Percentiles rank a stretch among this genome's conserved stretches.
phyloP scores from a whole-genome alignment of 2,113 vertebrate genomes.

The Limnothrissa miodon region DNA sequence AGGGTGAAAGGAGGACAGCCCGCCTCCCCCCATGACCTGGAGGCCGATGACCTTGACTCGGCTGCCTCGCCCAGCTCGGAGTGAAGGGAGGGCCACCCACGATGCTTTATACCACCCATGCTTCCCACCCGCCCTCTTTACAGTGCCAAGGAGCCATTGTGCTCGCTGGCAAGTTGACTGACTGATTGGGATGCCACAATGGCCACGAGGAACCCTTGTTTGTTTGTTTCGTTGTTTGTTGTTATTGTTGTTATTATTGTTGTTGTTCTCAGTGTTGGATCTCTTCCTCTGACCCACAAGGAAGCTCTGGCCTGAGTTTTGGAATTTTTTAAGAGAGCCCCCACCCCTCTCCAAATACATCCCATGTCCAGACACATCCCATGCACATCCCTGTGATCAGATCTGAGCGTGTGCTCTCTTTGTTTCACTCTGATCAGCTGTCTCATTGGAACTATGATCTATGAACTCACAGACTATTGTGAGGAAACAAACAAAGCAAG shows the following conservation, averaged over 20 bases:
- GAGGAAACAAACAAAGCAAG: background rate
- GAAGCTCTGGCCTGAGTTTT: background rate
- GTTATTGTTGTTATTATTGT: background rate
- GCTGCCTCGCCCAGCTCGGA: conserved; percentile 88
- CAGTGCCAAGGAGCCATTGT: background rate
- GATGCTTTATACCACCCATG: background rate
- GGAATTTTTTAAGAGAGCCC: background rate
- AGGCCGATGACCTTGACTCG: conserved; percentile 87
- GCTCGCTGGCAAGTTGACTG: conserved; percentile 1
- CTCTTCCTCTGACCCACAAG: background rate
- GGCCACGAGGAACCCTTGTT: background rate
- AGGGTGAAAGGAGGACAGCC: conserved; percentile 91
- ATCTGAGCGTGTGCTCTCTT: background rate
- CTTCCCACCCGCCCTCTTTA: background rate
- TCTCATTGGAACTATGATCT: background rate
- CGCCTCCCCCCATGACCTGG: conserved; percentile 78
- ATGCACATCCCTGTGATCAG: background rate
- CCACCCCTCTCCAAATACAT: background rate
- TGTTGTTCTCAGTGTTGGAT: background rate
- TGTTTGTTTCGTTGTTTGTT: background rate
- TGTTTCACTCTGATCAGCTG: background rate
- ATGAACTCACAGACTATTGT: background rate
- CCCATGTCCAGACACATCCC: background rate
- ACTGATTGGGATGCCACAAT: background rate
- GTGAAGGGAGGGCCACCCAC: conserved; percentile 49